Percentiles rank a stretch among this genome's conserved stretches.
These are phyloP conservation scores for Cephus cinctus DNA, from an alignment of 1,140 invertebrate genomes.

Conservation along the genomic window DNA sequence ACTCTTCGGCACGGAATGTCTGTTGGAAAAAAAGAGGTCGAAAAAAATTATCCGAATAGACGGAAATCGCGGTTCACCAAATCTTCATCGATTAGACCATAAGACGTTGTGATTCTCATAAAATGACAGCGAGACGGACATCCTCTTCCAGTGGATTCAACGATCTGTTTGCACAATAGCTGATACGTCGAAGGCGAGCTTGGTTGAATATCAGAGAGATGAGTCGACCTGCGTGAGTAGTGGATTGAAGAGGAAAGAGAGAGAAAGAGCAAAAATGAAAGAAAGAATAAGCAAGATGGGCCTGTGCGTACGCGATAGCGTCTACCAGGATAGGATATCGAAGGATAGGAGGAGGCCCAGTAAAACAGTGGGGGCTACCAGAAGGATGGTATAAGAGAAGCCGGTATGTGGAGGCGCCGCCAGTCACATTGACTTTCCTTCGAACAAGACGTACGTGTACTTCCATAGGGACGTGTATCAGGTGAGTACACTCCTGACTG, in stretches of 20 bases:
- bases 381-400: constrained; percentile 48
- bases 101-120: background rate
- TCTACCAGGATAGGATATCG: constrained; percentile 29
- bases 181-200: constrained; percentile 8
- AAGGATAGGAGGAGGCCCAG: constrained; percentile 32
- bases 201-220: constrained; percentile 12
- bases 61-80: constrained; percentile 2
- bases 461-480: constrained; percentile 30
- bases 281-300: constrained; percentile 5
- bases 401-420: constrained; percentile 45
- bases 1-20: too few species aligned
- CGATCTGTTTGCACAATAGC: constrained; percentile 10
- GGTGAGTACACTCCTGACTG: constrained; percentile 28
- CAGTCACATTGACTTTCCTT: constrained; percentile 50
- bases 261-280: constrained; percentile 2
- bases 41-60: constrained; percentile 9
- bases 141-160: background rate
- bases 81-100: constrained; percentile 8
- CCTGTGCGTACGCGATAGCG: constrained; percentile 4
- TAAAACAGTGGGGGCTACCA: constrained; percentile 17
- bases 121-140: background rate
- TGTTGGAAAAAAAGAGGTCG: too few species aligned
- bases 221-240: background rate
- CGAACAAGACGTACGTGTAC: constrained; percentile 31
- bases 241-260: background rate